Base-by-base conservation (phyloP, 2,113 vertebrate species). In the Scatophagus argus region DNA sequence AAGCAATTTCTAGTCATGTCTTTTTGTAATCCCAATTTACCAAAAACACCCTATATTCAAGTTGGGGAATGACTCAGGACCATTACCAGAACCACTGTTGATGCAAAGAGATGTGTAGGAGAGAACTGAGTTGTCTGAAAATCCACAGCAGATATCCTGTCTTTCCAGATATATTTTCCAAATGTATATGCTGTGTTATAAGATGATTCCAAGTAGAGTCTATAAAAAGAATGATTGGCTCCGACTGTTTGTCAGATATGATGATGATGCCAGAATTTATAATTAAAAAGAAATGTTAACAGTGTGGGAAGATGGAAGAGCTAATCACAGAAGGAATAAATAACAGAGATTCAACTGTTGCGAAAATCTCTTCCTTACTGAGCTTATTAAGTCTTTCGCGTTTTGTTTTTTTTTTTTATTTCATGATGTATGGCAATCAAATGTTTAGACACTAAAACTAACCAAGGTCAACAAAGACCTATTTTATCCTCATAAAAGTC, bases 1-100 rank as follows among this genome's bases (percentile, higher is more conserved):
- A 19, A 68, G 52, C 39, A 70, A 58, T 80, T 71, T 78, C 65
- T 55, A 72, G 75, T 68, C 68, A 29, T 38, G 49, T 62, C 55
- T 63, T 49, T 66, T 58, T n/a, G 17, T 1, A 13, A 25, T 32
- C 63, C 71, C 41, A 72, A 32, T 38, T 72, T 38, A 39, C 49
- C 43, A 54, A 44, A 69, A 55, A 67, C 54, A 25, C 41, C 19
- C 29, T 27, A 47, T 16, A 51, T 64, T 54, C 39, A 54, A 34
- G 16, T 17, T 64, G 13, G 8, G 56, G 56, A 41, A 34, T 59
- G 31, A 54, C 54, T 78, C 27, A 31, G 10, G 2, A 5, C 10
- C 8, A 6, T 25, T 23, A 31, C 19, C 19, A 71, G 66, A 2
- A 13, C 17, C 31, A 8, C 21, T 51, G 9, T 23, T 63, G 27